A percentile compares a stretch with the other conserved stretches of the same genome.
phyloP scores from a whole-genome alignment of 2,797 vertebrate genomes.

The Cynodonichthys magdalenae region DNA sequence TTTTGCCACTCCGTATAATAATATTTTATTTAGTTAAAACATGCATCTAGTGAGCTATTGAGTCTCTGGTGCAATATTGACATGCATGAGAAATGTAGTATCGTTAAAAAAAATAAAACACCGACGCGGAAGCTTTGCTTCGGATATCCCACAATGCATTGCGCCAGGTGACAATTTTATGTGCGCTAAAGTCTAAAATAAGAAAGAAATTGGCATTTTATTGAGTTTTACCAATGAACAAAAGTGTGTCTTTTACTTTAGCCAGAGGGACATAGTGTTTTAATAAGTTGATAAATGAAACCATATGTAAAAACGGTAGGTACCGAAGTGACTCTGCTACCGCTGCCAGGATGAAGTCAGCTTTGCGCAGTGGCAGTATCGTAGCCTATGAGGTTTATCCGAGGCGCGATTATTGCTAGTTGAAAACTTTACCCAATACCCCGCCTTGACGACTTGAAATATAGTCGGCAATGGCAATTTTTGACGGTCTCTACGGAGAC shows the following conservation, averaged over 20 bases:
- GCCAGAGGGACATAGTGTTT: not conserved
- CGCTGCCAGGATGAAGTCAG: fast-evolving
- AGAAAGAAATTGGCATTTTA: too few species aligned
- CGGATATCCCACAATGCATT: slow-evolving; percentile 51
- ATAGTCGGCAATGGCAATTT: slow-evolving; percentile 93
- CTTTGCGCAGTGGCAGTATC: slow-evolving; percentile 93
- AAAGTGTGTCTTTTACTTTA: fast-evolving
- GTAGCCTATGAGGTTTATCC: slow-evolving; percentile 93
- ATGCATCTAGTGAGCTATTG: not conserved
- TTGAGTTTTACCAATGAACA: not conserved
- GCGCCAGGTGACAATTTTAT: not conserved
- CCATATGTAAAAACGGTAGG: slow-evolving; percentile 10
- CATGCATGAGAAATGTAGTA: not conserved
- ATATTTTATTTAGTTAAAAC: not conserved
- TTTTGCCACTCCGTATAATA: not conserved
- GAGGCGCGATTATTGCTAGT: slow-evolving; percentile 95
- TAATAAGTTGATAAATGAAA: not conserved
- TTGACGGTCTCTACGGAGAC: slow-evolving; percentile 91
- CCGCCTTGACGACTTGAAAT: slow-evolving; percentile 92
- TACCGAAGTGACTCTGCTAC: fast-evolving
- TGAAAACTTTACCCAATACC: slow-evolving; percentile 96
- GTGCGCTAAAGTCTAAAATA: too few species aligned
- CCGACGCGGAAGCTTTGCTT: not conserved
- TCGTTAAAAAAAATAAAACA: not conserved
- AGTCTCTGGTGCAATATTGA: not conserved